phyloP scores from a whole-genome alignment of 2,888 invertebrate species.

The Argyresthia albistria region DNA sequence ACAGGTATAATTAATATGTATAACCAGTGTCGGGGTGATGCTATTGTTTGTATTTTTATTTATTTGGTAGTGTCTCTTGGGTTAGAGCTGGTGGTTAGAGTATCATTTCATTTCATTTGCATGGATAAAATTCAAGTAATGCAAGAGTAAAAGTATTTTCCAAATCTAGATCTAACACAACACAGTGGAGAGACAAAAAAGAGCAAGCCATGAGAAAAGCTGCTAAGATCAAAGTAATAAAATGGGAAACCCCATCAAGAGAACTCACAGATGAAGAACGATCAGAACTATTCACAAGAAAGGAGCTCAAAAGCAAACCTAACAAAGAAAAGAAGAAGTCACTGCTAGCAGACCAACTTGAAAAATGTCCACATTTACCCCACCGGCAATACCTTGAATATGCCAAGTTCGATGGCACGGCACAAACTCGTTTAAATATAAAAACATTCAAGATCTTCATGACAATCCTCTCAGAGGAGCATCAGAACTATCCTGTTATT shows the following conservation, averaged over 20 bases:
- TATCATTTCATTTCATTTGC: no score
- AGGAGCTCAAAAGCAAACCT: slow-evolving; percentile 23
- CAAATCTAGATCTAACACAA: slow-evolving; percentile 88
- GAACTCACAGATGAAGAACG: slow-evolving; percentile 70
- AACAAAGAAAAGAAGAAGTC: slow-evolving; percentile 64
- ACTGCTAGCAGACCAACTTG: slow-evolving; percentile 81
- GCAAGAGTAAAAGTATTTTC: slow-evolving; percentile 37
- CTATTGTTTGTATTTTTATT: no score
- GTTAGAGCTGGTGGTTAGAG: no score
- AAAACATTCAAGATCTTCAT: slow-evolving; percentile 93
- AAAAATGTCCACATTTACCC: slow-evolving; percentile 82
- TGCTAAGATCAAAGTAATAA: slow-evolving; percentile 82
- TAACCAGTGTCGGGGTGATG: no score
- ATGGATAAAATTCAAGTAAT: no score
- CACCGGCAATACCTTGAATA: slow-evolving; percentile 92
- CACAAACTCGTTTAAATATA: slow-evolving; percentile 82
- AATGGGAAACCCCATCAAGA: slow-evolving; percentile 75
- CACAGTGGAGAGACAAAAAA: slow-evolving; percentile 90
- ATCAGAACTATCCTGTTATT: slow-evolving; percentile 87
- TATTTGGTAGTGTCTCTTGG: no score
- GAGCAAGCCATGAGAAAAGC: slow-evolving; percentile 88
- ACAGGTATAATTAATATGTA: no score
- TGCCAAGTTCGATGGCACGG: slow-evolving; percentile 92
- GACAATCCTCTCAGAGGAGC: slow-evolving; percentile 86
- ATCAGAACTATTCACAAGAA: slow-evolving; percentile 72